Conservation (phyloP, 2,113 vertebrate species). For the Girardinichthys multiradiatus region DNA sequence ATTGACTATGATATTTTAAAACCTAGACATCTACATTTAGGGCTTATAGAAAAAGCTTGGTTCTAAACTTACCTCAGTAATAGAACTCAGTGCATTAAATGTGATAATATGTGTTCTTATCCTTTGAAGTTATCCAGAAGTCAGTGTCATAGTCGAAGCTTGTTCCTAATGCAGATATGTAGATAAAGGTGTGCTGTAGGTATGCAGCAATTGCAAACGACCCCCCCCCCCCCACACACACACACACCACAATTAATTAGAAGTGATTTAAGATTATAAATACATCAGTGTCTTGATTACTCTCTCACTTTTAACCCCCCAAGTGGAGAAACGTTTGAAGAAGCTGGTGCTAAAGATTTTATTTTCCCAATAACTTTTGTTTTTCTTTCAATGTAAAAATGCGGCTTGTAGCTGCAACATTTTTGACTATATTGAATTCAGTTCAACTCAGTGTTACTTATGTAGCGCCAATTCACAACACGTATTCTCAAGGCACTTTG, state of each 20-base stretch:
- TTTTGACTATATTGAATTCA: neutral
- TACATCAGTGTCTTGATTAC: neutral
- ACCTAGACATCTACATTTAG: neutral
- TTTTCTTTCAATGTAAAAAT: neutral
- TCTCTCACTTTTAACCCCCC: neutral
- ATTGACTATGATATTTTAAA: neutral
- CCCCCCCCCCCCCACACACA: too few relatives aligned
- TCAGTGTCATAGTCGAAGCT: too few relatives aligned
- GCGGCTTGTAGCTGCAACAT: neutral
- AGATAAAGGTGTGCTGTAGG: too few relatives aligned
- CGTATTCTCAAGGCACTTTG: too few relatives aligned
- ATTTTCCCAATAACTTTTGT: too few relatives aligned
- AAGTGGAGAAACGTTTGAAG: neutral
- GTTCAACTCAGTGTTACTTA: too few relatives aligned
- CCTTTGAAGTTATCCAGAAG: neutral
- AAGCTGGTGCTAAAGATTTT: neutral
- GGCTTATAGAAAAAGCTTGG: neutral
- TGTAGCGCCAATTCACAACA: too few relatives aligned
- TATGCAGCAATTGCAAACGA: too few relatives aligned
- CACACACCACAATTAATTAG: too few relatives aligned
- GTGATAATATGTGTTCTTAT: neutral
- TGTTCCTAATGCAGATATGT: too few relatives aligned
- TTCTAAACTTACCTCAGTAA: neutral
- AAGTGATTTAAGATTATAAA: neutral
- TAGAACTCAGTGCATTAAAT: neutral